These are phyloP conservation scores for Girardinichthys multiradiatus DNA, from an alignment of 2,113 vertebrate genomes.

Conservation along the genomic window DNA sequence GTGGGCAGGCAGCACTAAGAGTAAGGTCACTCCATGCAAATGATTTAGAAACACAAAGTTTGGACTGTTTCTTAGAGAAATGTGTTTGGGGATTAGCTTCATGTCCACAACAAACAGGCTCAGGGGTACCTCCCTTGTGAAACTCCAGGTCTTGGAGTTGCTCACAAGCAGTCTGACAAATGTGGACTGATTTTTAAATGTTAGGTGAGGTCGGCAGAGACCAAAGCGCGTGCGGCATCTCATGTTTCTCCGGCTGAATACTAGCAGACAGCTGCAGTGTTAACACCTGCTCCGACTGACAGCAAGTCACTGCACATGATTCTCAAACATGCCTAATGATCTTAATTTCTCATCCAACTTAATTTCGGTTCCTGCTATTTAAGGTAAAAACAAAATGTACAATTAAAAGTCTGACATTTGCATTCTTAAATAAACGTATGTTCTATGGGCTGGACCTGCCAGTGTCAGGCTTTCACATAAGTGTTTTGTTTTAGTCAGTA, in stretches of 20 bases:
- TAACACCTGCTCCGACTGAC: slow-evolving; percentile 7
- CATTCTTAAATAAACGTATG: not conserved
- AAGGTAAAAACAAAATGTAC: not conserved
- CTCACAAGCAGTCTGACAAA: slow-evolving; percentile 2
- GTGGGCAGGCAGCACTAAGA: slow-evolving; percentile 16
- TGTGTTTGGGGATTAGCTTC: not conserved
- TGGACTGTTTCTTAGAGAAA: not conserved
- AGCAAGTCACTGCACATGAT: slow-evolving; percentile 53
- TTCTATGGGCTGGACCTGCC: not conserved
- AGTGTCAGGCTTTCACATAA: slow-evolving; percentile 39
- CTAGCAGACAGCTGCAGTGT: slow-evolving; percentile 37
- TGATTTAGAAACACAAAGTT: not conserved
- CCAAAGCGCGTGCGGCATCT: slow-evolving; percentile 27
- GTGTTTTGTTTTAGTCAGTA: not conserved
- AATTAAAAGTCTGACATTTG: slow-evolving; percentile 55
- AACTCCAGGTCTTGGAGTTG: not conserved
- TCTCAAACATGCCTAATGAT: not conserved
- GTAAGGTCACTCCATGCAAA: slow-evolving; percentile 26
- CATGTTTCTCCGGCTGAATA: slow-evolving; percentile 62
- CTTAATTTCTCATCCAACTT: not conserved
- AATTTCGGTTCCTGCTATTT: not conserved
- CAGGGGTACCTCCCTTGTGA: not conserved
- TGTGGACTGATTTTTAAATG: not conserved
- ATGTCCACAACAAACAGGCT: not conserved
- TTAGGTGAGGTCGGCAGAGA: not conserved